Evolutionary conservation across 2,888 invertebrate species (phyloP), one percentile per base, ranked within the genome.

Genomic region (Chamaedrilus cognettii): DNA sequence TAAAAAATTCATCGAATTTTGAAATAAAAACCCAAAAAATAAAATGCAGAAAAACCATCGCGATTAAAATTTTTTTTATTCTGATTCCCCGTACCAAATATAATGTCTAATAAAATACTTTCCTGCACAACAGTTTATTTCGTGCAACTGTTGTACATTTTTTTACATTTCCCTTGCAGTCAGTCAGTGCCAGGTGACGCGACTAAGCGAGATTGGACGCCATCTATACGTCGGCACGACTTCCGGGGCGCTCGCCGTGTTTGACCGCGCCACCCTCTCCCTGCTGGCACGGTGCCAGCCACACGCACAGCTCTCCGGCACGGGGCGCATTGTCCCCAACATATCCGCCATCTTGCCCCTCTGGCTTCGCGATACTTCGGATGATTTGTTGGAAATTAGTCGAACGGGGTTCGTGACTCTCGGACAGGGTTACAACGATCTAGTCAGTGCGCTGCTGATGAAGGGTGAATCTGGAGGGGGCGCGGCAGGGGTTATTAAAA

Each of bases 171-270:
- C 19, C 11, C 11, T 42, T 42, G 11, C 75, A 84, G 83, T 82
- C 61, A 79, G 79, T 50, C 74, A 80, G 60, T 83, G 83, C 67
- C 84, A 91, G 88, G 90, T 93, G 69, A 88, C 90, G 72, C 88
- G 90, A 76, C 82, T 93, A 77, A 88, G 89, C 60, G 87, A 89
- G 35, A 85, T 90, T 64, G 79, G 78, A 31, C 71, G 73, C 57
- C 80, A 82, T 51, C 85, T 96, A 51, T 94, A 93, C 83, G 90
- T 94, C 70, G 97, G 97, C 57, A 97, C 97, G 0, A 93, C 94
- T 5, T 93, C 94, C 91, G 98, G 98, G 31, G 94, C 95, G 82
- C 86, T 98, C 57, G 91, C 97, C 63, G 91, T 96, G 4, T 93
- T 94, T 11, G 94, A 95, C 81, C 26, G 86, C 87, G 66, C 88